Evolutionary conservation across 2,888 invertebrate genomes (phyloP).

Genomic region (Hyles lineata): DNA sequence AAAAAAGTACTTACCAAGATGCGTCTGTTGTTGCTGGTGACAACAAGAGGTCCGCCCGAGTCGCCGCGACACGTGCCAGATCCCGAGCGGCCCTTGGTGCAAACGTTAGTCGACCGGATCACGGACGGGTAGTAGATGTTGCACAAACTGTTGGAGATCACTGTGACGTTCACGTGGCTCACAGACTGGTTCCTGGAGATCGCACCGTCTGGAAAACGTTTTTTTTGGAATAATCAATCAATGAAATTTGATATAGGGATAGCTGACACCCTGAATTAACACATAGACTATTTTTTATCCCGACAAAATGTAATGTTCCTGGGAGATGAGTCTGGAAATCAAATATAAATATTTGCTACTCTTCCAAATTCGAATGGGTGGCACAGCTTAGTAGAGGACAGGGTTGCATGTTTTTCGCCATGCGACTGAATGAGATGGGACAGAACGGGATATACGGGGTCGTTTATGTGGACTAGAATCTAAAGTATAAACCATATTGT

Average conservation of each 20-base stretch:
- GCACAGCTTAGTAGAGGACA: too few relatives aligned
- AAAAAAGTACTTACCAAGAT: conserved; percentile 51
- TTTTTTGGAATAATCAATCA: not conserved
- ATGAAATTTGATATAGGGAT: not conserved
- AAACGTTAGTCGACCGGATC: conserved; percentile 55
- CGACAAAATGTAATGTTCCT: too few relatives aligned
- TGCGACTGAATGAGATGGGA: too few relatives aligned
- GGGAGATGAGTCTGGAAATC: too few relatives aligned
- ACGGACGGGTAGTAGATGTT: conserved; percentile 45
- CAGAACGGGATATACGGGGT: too few relatives aligned
- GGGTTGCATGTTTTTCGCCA: too few relatives aligned
- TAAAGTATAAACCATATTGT: too few relatives aligned
- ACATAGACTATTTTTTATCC: too few relatives aligned
- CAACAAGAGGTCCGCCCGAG: conserved; percentile 67
- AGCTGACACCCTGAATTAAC: too few relatives aligned
- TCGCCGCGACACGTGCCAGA: conserved; percentile 61
- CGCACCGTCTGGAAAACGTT: conserved; percentile 39
- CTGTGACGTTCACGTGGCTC: conserved; percentile 50
- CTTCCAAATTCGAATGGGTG: too few relatives aligned
- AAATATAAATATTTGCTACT: too few relatives aligned
- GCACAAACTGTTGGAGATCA: conserved; percentile 56
- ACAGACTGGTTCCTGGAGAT: conserved; percentile 45
- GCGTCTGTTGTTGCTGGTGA: conserved; percentile 41
- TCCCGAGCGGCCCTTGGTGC: conserved; percentile 56
- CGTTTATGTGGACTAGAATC: too few relatives aligned